Conservation (phyloP, 2,888 invertebrate genomes). For the Dynastes maya region DNA sequence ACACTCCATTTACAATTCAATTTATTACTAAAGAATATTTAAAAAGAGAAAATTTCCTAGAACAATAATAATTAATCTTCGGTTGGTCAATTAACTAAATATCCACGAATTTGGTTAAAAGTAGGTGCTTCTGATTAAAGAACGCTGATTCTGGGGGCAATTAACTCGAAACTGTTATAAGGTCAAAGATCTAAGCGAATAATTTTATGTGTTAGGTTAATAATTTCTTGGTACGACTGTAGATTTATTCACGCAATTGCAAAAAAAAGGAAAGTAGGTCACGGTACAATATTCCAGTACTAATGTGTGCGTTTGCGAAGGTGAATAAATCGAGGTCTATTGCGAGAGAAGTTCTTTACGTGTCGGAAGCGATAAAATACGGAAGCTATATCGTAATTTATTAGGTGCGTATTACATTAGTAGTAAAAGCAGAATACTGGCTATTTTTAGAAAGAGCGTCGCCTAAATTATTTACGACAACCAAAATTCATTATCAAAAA, state of each 20-base stretch:
- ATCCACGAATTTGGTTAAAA: background rate
- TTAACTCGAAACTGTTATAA: constrained; percentile 30
- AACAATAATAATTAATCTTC: background rate
- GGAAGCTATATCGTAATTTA: background rate
- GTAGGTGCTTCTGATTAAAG: background rate
- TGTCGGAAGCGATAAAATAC: constrained; percentile 18
- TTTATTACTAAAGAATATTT: no score
- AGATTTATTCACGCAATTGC: constrained; percentile 5
- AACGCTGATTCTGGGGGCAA: background rate
- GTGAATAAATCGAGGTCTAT: constrained; percentile 1
- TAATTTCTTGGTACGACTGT: constrained; percentile 16
- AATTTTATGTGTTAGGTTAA: constrained; percentile 9
- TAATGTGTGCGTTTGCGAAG: constrained; percentile 6
- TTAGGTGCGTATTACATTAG: background rate
- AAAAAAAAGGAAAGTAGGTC: constrained; percentile 36
- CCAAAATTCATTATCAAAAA: background rate
- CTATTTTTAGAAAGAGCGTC: constrained; percentile 7
- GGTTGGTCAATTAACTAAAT: background rate
- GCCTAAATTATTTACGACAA: background rate
- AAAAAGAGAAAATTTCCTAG: background rate
- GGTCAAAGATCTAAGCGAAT: background rate
- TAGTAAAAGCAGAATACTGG: background rate
- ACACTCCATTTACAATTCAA: no score
- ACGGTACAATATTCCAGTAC: background rate
- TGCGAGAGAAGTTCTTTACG: background rate